Percentiles rank a stretch among this genome's conserved stretches.
Evolutionary conservation across 2,797 vertebrate species (phyloP).

Genomic region (Delichon dasypus): DNA sequence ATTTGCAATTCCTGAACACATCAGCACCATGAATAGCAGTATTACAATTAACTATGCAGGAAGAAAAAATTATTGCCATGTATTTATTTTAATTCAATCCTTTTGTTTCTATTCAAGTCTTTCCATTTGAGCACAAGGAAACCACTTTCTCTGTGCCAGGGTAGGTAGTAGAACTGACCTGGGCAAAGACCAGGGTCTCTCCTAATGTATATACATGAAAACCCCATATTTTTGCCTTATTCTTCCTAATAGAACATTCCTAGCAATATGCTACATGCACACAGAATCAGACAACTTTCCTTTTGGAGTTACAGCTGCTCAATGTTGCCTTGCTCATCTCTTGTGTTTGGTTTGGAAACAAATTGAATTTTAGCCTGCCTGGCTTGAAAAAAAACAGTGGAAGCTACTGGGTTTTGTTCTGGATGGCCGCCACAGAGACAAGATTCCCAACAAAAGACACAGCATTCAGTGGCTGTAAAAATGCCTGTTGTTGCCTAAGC

Average conservation of each 20-base stretch:
- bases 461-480: not conserved
- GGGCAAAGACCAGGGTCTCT: not conserved
- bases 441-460: not conserved
- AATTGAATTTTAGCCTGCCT: not conserved
- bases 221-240: accelerated
- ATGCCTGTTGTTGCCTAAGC: not conserved
- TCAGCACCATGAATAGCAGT: not conserved
- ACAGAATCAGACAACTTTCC: not conserved
- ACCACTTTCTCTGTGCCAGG: not conserved
- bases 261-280: not conserved
- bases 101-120: not conserved
- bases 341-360: not conserved
- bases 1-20: not conserved
- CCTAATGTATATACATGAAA: not conserved
- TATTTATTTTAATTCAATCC: not conserved
- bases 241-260: not conserved
- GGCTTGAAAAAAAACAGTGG: not conserved
- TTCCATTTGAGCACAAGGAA: not conserved
- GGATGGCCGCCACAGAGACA: not conserved
- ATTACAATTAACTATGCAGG: not conserved
- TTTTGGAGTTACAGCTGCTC: not conserved
- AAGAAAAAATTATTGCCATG: not conserved
- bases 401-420: not conserved
- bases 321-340: not conserved
- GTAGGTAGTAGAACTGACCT: not conserved